These are phyloP conservation scores for Ceratina australensis DNA, from an alignment of 1,140 invertebrate genomes.

Conservation along the genomic window DNA sequence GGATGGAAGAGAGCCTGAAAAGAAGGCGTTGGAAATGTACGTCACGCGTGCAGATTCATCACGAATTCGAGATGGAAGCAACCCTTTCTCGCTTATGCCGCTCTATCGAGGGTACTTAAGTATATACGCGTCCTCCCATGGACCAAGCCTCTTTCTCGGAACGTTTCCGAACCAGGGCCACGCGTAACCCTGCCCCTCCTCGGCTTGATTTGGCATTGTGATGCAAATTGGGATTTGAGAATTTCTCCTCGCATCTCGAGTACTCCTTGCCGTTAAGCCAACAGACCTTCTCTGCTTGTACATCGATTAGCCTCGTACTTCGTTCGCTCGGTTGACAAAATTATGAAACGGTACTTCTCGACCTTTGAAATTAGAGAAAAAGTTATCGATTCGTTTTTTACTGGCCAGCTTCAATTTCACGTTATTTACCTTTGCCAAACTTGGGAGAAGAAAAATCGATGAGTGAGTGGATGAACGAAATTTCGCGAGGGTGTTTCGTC, in stretches of 20 bases:
- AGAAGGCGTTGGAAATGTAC: conserved; percentile 6
- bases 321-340: too few relatives aligned
- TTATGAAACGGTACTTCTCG: not conserved
- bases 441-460: not conserved
- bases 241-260: conserved; percentile 40
- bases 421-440: too few relatives aligned
- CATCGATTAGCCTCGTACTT: too few relatives aligned
- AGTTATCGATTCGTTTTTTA: too few relatives aligned
- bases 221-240: conserved; percentile 64
- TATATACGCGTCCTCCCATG: conserved; percentile 16
- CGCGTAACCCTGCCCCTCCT: conserved; percentile 35
- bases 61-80: conserved; percentile 7
- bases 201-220: conserved; percentile 67
- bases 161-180: conserved; percentile 39
- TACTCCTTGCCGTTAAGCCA: conserved; percentile 18
- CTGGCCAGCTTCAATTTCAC: too few relatives aligned
- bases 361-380: not conserved
- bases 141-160: conserved; percentile 58
- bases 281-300: not conserved
- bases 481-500: not conserved
- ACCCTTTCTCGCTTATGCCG: conserved; percentile 38
- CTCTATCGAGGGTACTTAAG: conserved; percentile 47
- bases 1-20: not conserved
- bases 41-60: conserved; percentile 34
- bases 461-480: not conserved